These are phyloP conservation scores for Gymnobelideus leadbeateri DNA, from an alignment of 2,113 vertebrate species.

Conservation along the genomic window DNA sequence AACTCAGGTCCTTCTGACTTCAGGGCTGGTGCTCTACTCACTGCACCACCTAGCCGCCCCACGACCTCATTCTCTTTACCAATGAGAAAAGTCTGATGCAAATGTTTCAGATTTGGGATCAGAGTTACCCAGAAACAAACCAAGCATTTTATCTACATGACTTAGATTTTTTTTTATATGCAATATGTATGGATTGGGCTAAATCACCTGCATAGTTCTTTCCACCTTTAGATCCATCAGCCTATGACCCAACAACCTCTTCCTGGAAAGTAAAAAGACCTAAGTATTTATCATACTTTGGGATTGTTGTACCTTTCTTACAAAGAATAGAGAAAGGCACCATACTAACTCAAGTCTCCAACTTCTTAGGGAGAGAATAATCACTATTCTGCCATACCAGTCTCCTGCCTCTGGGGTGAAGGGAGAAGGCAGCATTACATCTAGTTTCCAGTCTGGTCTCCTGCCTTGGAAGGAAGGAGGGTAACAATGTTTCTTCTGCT, in stretches of 20 bases:
- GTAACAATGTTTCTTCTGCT: background rate
- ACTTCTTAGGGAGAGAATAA: background rate
- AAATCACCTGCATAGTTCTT: background rate
- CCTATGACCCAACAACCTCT: background rate
- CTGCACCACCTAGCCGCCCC: too few relatives aligned
- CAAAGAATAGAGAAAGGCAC: background rate
- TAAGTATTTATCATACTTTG: background rate
- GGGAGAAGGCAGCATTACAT: background rate
- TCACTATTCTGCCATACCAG: background rate
- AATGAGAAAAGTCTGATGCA: background rate
- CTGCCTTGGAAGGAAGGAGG: background rate
- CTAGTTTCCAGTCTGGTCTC: background rate
- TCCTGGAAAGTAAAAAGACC: background rate
- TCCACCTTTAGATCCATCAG: background rate
- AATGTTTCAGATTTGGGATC: background rate
- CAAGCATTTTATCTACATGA: slow-evolving; percentile 5
- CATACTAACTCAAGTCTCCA: background rate
- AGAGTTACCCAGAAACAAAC: background rate
- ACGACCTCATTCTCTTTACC: too few relatives aligned
- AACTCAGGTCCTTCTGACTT: too few relatives aligned
- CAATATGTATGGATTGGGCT: background rate
- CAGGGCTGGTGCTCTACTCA: too few relatives aligned
- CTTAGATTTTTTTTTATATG: background rate
- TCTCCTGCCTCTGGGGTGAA: background rate
- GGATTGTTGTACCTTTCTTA: background rate